Base-by-base conservation (phyloP, 2,888 invertebrate genomes). In the Eupithecia insigniata region DNA sequence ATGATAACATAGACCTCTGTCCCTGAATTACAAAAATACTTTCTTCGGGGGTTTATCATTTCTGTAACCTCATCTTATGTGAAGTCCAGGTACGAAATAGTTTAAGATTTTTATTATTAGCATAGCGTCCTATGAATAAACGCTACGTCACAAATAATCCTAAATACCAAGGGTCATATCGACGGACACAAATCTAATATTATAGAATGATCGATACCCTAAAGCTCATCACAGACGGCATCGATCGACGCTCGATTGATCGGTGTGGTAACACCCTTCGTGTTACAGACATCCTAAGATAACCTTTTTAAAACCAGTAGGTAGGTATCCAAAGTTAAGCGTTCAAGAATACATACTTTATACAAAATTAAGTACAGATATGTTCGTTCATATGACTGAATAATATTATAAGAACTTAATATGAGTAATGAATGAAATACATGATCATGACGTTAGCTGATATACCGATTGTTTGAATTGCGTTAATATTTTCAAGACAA, bases 211-310 rank as follows among this genome's bases (percentile, higher is more conserved):
- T 51, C 46, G 46, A 51, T 55, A n/a, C n/a, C n/a, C n/a, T n/a
- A n/a, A n/a, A n/a, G n/a, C n/a, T n/a, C n/a, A n/a, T n/a, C n/a
- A n/a, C n/a, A n/a, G n/a, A n/a, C n/a, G n/a, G n/a, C n/a, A n/a
- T n/a, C n/a, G n/a, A n/a, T n/a, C n/a, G n/a, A n/a, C n/a, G n/a
- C n/a, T n/a, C n/a, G n/a, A n/a, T n/a, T n/a, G n/a, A n/a, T n/a
- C n/a, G n/a, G n/a, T n/a, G n/a, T n/a, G n/a, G n/a, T n/a, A n/a
- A n/a, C n/a, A n/a, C n/a, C n/a, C n/a, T n/a, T n/a, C n/a, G 22
- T 55, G 51, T 55, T n/a, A 22, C n/a, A 51, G n/a, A 51, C 51
- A 22, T 51, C 51, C 51, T 22, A 22, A 51, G 51, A 51, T 51
- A 22, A 51, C n/a, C 51, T 51, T 46, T 51, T 51, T 22, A 3